Evolutionary conservation across 2,113 vertebrate genomes (phyloP), one percentile per base, ranked within the genome.

Genomic region (Brachyistius frenatus): DNA sequence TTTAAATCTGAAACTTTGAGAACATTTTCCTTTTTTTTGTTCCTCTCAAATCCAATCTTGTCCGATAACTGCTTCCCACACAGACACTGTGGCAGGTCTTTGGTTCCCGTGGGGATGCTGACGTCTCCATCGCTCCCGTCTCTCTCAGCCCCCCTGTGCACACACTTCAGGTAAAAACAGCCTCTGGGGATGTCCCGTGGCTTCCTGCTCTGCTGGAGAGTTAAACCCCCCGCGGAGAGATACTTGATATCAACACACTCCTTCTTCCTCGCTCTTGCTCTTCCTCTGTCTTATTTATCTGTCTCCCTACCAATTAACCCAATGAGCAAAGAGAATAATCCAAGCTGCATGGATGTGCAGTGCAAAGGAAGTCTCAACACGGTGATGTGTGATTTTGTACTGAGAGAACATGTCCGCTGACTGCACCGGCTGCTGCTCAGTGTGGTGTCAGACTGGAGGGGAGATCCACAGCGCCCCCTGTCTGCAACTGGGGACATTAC

Each of bases 401-500:
- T 23, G 50, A 44, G 57, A 16, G 14, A 65, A 54, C 10, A 57
- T 23, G 44, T 72, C 52, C 46, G 65, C 30, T 67, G 36, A 53
- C 39, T 60, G 50, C 65, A 63, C 52, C 33, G 39, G 39, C 60
- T 76, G 72, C 32, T 69, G 67, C 30, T 37, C 57, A 61, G n/a
- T 44, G 35, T 32, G 14, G 49, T 63, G 44, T 35, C 5, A 4
- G 78, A 52, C 33, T 58, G 15, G n/a, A 67, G 44, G 52, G 56
- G 88, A 90, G 88, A 67, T 65, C 86, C 84, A 91, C 86, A 91
- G 91, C 88, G 60, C 90, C 91, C 85, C 85, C 91, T 92, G 65
- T 73, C 78, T 35, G 78, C 16, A 11, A 46, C 2, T 16, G 23
- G 5, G 13, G 9, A 16, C 31, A 85, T 3, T 50, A 49, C 89